Base-by-base conservation (phyloP, 2,113 vertebrate genomes). In the Heliornis fulica region DNA sequence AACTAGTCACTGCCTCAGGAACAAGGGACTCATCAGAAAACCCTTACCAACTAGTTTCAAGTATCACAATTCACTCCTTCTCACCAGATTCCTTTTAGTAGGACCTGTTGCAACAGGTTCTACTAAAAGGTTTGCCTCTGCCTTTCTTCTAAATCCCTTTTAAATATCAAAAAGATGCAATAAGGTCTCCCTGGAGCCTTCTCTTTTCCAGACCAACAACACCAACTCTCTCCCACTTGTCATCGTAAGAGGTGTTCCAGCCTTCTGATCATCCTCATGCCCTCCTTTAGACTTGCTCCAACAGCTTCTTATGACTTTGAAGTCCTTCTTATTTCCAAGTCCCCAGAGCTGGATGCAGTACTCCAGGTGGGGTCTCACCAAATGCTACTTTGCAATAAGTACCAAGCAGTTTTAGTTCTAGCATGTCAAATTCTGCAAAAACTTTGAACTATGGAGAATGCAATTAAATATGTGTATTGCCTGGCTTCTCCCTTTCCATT, bases 321-420 rank as follows among this genome's bases (percentile, higher is more conserved):
- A 46, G 12, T 36, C 31, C 2, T 7, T 41, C 31, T 5, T 63
- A 7, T 8, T 0, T 9, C 19, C 10, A 6, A 9, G 12, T 2
- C 12, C 11, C 32, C 72, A 78, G 15, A 57, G 15, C 40, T 45
- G 38, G 5, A 53, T 0, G 0, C 14, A 29, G 19, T 4, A 40
- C 23, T 65, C 9, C n/a, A 19, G 60, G 29, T 21, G 11, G 2
- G 32, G 26, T 22, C 31, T 50, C 31, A 86, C 46, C 46, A 46
- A 46, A 46, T 46, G 46, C 18, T 65, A 65, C 38, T 77, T 46
- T 65, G 45, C 59, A 34, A 22, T 76, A 80, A 89, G 60, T 26
- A 75, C 13, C 12, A 76, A 71, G 5, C 2, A 4, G 10, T 83
- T 64, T 71, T 31, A 63, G 38, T 71, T 36, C 25, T 36, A 57